phyloP scores from a whole-genome alignment of 2,797 vertebrate genomes.

The Peromyscus attwateri region DNA sequence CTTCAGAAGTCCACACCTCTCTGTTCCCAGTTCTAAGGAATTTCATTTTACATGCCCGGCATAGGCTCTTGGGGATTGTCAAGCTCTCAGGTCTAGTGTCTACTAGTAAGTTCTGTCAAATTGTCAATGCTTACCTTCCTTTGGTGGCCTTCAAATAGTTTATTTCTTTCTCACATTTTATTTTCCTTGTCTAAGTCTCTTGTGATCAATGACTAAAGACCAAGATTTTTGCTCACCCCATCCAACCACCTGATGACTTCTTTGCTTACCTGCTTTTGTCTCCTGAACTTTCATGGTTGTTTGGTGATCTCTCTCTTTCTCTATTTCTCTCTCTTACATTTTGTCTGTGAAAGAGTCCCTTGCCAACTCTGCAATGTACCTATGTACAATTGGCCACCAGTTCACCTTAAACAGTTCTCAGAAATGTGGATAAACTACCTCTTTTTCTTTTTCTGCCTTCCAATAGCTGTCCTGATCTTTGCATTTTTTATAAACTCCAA shows the following conservation, averaged over 20 bases:
- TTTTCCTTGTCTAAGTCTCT: not conserved
- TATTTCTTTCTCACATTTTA: not conserved
- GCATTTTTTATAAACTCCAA: not conserved
- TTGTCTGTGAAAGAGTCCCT: not conserved
- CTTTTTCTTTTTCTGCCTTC: not conserved
- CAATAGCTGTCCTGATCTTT: constrained; percentile 3
- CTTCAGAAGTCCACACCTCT: not conserved
- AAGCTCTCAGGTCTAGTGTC: not conserved
- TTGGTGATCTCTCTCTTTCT: not conserved
- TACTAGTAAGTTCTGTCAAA: constrained; percentile 28
- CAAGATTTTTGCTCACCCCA: not conserved
- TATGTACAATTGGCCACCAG: not conserved
- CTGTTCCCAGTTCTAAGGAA: not conserved
- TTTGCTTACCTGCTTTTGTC: not conserved
- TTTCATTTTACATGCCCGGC: not conserved
- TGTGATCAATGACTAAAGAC: not conserved
- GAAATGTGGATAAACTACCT: not conserved
- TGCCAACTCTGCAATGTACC: not conserved
- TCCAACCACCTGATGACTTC: not conserved
- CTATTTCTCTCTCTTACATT: not conserved
- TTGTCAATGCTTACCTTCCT: not conserved
- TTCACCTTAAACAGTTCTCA: not conserved
- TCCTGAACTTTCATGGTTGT: not conserved
- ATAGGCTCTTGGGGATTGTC: not conserved
- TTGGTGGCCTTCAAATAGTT: not conserved